Evolutionary conservation across 2,888 invertebrate species (phyloP).

Genomic region (Pardosa pseudoannulata): DNA sequence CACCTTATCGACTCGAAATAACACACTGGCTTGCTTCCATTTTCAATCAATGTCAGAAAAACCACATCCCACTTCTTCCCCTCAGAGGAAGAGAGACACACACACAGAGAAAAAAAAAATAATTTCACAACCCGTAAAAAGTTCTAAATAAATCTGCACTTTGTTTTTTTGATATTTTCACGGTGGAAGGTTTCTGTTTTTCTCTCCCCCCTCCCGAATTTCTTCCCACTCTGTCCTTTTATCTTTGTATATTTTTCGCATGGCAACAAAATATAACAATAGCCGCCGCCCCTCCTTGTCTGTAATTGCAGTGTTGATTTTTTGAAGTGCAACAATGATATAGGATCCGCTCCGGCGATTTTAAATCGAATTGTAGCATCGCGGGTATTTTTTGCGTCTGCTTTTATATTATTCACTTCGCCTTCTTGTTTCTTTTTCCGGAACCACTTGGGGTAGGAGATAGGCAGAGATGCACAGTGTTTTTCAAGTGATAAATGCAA

Average conservation of each 20-base stretch:
- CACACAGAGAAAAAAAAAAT: conserved; percentile 12
- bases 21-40: conserved; percentile 20
- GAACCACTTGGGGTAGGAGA: conserved; percentile 1
- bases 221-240: too few species aligned
- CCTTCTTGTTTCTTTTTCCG: neutral
- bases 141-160: neutral
- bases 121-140: neutral
- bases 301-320: conserved; percentile 60
- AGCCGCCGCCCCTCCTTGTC: conserved; percentile 1
- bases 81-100: neutral
- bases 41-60: conserved; percentile 60
- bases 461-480: neutral
- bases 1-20: conserved; percentile 40
- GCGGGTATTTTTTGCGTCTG: neutral
- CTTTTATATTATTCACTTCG: neutral
- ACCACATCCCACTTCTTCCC: neutral
- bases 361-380: conserved; percentile 50
- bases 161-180: conserved; percentile 35
- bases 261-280: conserved; percentile 54
- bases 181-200: conserved; percentile 7
- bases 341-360: conserved; percentile 51
- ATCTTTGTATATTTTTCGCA: conserved; percentile 19
- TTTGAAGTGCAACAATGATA: conserved; percentile 52
- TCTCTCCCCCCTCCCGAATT: neutral
- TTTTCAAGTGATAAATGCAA: neutral